Base-by-base conservation (phyloP, 2,888 invertebrate species). In the Tolmerus cingulatus region DNA sequence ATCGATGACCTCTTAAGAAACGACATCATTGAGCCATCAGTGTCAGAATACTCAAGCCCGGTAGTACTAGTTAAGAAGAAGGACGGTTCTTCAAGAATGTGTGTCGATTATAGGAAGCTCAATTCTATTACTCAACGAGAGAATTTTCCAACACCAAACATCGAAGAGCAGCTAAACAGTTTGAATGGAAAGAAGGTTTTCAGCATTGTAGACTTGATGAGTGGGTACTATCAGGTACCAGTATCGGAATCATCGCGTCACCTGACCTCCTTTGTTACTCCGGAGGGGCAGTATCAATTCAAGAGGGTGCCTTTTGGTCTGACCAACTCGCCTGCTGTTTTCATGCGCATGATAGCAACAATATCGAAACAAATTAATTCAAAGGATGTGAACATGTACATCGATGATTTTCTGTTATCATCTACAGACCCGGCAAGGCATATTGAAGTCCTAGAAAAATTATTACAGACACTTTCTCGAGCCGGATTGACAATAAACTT, bases 231-330 rank as follows among this genome's bases (percentile, higher is more conserved):
- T 77, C 87, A 87, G 74, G 76, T 87, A 16, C 14, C 76, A 0
- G 37, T 87, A 34, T 40, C 51, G 1, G 74, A 74, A 0, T 74
- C 81, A 40, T 55, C 34, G 74, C 86, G 82, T 19, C 88, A 82
- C 46, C 89, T 87, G 8, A 90, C 90, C 2, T 87, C 88, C 0
- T 90, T 90, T 78, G 89, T 90, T 1, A 90, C 90, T 0, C 90
- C 90, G 0, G 90, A 90, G 12, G 90, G 90, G 0, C 90, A 90
- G 46, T 90, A 89, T 30, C 89, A 90, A 78, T 90, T 90, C 78
- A 90, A 89, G 7, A 87, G 90, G 7, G 89, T 90, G 89, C 90
- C 90, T 0, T 90, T 90, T 87, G 90, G 90, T 1, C 46, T 90
- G 9, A 89, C 90, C 0, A 90, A 89, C 74, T 89, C n/a, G n/a